These are phyloP conservation scores for Geophilus truncorum DNA, from an alignment of 2,888 invertebrate genomes.

Conservation along the genomic window DNA sequence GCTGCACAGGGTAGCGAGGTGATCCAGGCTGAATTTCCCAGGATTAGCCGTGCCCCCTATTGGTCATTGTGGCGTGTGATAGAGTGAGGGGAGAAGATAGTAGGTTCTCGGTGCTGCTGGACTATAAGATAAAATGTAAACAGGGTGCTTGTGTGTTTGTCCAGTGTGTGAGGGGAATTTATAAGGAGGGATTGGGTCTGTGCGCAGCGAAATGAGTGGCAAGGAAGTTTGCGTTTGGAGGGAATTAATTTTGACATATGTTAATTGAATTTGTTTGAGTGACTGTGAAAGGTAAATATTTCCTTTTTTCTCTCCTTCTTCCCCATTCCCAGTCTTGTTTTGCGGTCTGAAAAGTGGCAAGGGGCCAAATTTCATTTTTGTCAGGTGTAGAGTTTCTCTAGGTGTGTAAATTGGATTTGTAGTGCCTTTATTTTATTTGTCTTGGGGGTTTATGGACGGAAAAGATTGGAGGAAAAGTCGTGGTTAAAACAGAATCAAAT, in stretches of 20 bases:
- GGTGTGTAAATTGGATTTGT: conserved; percentile 13
- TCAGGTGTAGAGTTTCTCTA: conserved; percentile 12
- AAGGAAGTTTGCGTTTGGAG: neutral
- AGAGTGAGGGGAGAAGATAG: conserved; percentile 16
- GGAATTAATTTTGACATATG: conserved; percentile 12
- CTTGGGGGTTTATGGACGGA: neutral
- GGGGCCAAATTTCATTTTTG: conserved; percentile 1
- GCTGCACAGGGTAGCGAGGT: neutral
- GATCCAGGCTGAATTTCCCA: conserved; percentile 9
- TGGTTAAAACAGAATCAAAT: neutral
- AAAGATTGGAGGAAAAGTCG: neutral
- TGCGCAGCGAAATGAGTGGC: neutral
- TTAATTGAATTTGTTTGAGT: conserved; percentile 20
- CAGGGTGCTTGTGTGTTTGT: conserved; percentile 20
- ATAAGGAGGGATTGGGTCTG: neutral
- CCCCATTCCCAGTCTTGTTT: neutral
- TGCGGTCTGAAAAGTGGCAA: neutral
- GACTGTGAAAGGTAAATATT: conserved; percentile 8
- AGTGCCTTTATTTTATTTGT: conserved; percentile 15
- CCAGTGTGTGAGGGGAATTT: conserved; percentile 14
- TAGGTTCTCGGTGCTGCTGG: neutral
- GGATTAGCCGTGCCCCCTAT: conserved; percentile 12
- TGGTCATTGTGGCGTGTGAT: conserved; percentile 20
- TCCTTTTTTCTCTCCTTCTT: neutral
- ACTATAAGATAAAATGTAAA: conserved; percentile 20